A percentile compares a stretch with the other conserved stretches of the same genome.
phyloP scores from a whole-genome alignment of 2,113 vertebrate species.

The Triplophysa rosa region DNA sequence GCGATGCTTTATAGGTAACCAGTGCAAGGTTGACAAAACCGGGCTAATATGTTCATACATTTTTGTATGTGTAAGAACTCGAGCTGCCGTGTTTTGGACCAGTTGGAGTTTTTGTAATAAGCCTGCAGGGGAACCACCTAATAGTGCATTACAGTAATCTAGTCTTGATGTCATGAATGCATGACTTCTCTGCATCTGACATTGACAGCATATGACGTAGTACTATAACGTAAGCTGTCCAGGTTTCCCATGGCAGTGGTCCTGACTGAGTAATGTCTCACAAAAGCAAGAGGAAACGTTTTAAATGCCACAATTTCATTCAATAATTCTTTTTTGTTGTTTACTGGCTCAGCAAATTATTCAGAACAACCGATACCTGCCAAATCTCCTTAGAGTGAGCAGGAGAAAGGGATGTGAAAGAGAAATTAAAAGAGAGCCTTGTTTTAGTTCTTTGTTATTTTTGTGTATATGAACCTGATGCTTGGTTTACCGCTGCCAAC shows the following conservation, averaged over 20 bases:
- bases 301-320: constrained; percentile 5
- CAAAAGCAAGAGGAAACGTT: not conserved
- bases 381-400: not conserved
- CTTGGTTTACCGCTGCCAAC: not conserved
- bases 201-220: too few species aligned
- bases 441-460: not conserved
- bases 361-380: constrained; percentile 26
- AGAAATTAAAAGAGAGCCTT: not conserved
- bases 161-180: too few species aligned
- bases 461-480: constrained; percentile 6
- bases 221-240: not conserved
- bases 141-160: too few species aligned
- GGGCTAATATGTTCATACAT: too few species aligned
- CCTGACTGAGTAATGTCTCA: not conserved
- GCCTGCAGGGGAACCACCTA: too few species aligned
- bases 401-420: not conserved
- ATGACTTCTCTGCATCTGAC: too few species aligned
- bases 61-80: too few species aligned
- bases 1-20: too few species aligned
- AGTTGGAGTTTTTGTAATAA: too few species aligned
- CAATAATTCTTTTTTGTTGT: not conserved
- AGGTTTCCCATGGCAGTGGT: constrained; percentile 18
- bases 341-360: constrained; percentile 15
- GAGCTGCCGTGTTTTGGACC: too few species aligned
- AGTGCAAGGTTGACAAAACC: too few species aligned